phyloP scores from a whole-genome alignment of 2,113 vertebrate species.

The Xiphophorus hellerii region DNA sequence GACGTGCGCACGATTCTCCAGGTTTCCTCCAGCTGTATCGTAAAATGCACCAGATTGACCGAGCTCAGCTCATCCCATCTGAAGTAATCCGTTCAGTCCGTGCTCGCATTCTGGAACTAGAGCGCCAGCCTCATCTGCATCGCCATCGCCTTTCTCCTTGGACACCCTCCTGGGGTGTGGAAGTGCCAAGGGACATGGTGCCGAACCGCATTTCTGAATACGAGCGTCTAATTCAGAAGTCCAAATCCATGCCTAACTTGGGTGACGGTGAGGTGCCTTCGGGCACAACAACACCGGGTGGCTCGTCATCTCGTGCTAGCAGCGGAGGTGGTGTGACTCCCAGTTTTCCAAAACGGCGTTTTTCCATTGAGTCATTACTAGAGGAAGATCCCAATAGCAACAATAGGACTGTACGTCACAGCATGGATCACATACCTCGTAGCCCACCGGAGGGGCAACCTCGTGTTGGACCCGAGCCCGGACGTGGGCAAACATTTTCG shows the following conservation, averaged over 20 bases:
- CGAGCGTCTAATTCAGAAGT: constrained; percentile 92
- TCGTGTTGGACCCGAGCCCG: constrained; percentile 55
- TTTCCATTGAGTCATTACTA: constrained; percentile 92
- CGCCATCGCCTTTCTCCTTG: constrained; percentile 76
- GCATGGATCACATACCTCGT: constrained; percentile 67
- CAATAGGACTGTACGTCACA: constrained; percentile 37
- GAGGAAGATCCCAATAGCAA: constrained; percentile 84
- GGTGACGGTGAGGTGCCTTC: constrained; percentile 86
- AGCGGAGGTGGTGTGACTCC: constrained; percentile 74
- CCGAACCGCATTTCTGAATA: constrained; percentile 92
- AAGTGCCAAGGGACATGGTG: constrained; percentile 90
- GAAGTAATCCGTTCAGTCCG: constrained; percentile 94
- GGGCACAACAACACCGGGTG: constrained; percentile 82
- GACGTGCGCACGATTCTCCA: constrained; percentile 86
- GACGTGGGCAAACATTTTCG: constrained; percentile 34
- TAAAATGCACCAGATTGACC: constrained; percentile 95
- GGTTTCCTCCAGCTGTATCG: constrained; percentile 94
- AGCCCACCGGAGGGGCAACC: constrained; percentile 81
- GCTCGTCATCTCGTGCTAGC: constrained; percentile 84
- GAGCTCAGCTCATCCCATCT: constrained; percentile 88
- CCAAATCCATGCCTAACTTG: constrained; percentile 94
- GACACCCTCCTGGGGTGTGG: constrained; percentile 80
- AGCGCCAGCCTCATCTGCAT: constrained; percentile 84
- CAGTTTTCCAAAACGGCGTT: constrained; percentile 84
- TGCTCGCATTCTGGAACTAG: constrained; percentile 90